phyloP scores from a whole-genome alignment of 2,888 invertebrate genomes.

The Drosophila gaucha region DNA sequence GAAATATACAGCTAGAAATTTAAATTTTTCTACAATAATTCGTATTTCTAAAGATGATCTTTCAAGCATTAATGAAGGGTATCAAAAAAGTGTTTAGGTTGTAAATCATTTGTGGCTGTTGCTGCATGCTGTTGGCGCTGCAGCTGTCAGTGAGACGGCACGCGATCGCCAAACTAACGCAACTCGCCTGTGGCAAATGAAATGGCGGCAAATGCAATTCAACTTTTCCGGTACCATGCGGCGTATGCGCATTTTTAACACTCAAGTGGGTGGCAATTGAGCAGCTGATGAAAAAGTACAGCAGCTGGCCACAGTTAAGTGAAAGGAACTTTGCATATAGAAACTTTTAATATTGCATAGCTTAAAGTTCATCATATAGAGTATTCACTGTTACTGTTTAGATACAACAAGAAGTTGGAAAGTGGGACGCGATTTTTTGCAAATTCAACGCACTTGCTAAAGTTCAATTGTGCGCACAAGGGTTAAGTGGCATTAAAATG shows the following conservation, averaged over 20 bases:
- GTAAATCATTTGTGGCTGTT: constrained; percentile 16
- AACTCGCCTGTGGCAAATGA: constrained; percentile 21
- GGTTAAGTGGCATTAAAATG: constrained; percentile 56
- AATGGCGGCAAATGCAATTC: constrained; percentile 52
- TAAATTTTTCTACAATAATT: neutral
- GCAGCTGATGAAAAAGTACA: constrained; percentile 30
- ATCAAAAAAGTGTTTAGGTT: too few relatives aligned
- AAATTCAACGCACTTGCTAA: constrained; percentile 63
- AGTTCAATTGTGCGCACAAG: constrained; percentile 66
- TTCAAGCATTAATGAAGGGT: constrained; percentile 4
- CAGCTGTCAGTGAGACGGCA: constrained; percentile 50
- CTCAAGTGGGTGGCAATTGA: constrained; percentile 51
- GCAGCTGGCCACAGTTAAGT: constrained; percentile 28
- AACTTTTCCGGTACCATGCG: constrained; percentile 44
- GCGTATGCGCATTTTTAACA: constrained; percentile 59
- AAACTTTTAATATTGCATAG: neutral
- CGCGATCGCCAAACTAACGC: constrained; percentile 50
- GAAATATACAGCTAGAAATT: neutral
- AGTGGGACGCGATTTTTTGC: constrained; percentile 63
- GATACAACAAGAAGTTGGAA: constrained; percentile 31
- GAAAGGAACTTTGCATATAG: neutral
- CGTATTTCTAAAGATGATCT: neutral
- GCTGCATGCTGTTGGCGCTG: constrained; percentile 13
- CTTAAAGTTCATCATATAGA: constrained; percentile 9
- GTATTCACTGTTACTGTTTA: constrained; percentile 17